These are phyloP conservation scores for Rhabdornis inornatus DNA, from an alignment of 2,113 vertebrate genomes.

Conservation along the genomic window DNA sequence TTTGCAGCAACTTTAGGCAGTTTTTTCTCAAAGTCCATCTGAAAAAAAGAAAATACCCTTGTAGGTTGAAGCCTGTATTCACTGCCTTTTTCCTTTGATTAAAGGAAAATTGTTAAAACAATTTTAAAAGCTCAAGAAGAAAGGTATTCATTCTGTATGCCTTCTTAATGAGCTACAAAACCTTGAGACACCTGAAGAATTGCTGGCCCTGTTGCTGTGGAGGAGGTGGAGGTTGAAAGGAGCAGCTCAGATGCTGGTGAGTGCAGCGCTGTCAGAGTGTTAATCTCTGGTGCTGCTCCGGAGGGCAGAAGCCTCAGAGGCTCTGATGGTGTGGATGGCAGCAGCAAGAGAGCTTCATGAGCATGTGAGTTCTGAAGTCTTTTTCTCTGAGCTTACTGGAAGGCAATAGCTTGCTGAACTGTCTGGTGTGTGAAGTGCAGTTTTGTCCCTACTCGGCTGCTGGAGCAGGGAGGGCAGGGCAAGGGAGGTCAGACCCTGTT, in stretches of 20 bases:
- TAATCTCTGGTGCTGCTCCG: background rate
- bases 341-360: background rate
- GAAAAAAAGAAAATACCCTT: background rate
- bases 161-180: background rate
- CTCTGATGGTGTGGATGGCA: background rate
- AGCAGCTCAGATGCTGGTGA: background rate
- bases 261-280: background rate
- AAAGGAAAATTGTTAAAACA: background rate
- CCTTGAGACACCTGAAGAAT: background rate
- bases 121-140: background rate
- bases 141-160: fast-evolving
- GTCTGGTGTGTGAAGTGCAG: background rate
- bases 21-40: slow-evolving; percentile 52
- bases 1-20: background rate
- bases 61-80: background rate
- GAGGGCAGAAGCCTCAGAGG: fast-evolving
- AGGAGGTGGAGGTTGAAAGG: background rate
- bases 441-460: fast-evolving
- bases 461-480: too few species aligned
- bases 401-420: background rate
- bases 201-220: background rate
- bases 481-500: background rate
- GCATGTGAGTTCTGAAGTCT: fast-evolving
- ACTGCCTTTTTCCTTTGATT: background rate
- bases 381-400: background rate